Evolutionary conservation across 2,888 invertebrate species (phyloP).

Genomic region (Ormyrus nitidulus): DNA sequence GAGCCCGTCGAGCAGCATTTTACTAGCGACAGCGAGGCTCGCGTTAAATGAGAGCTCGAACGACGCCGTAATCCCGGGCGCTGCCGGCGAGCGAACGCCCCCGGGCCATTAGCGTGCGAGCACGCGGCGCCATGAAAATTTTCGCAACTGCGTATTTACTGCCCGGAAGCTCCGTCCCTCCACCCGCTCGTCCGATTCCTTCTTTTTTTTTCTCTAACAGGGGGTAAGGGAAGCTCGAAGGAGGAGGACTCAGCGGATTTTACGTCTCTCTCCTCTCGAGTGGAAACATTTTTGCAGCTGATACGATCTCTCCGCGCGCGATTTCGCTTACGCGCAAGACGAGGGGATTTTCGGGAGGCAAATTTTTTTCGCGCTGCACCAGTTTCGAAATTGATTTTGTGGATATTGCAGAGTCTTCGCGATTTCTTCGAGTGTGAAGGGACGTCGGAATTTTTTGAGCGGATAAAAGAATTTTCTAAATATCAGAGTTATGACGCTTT

Average conservation of each 20-base stretch:
- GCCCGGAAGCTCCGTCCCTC: neutral
- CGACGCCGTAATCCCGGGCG: slow-evolving; percentile 17
- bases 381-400: too few species aligned
- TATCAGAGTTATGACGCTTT: neutral
- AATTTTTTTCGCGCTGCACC: too few species aligned
- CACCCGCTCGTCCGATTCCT: too few species aligned
- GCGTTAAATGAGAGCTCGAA: slow-evolving; percentile 19
- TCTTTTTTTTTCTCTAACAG: neutral
- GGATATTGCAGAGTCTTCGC: too few species aligned
- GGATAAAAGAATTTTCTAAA: neutral
- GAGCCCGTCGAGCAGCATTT: neutral
- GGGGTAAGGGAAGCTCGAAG: too few species aligned
- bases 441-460: neutral
- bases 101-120: slow-evolving; percentile 5
- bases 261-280: too few species aligned
- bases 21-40: neutral
- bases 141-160: slow-evolving; percentile 11
- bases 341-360: too few species aligned
- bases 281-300: too few species aligned
- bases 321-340: too few species aligned
- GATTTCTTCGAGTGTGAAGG: too few species aligned
- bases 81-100: neutral
- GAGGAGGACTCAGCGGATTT: too few species aligned
- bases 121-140: slow-evolving; percentile 26
- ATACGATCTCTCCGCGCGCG: too few species aligned